Evolutionary conservation across 2,888 invertebrate species (phyloP).

Genomic region (Pammene aurita): DNA sequence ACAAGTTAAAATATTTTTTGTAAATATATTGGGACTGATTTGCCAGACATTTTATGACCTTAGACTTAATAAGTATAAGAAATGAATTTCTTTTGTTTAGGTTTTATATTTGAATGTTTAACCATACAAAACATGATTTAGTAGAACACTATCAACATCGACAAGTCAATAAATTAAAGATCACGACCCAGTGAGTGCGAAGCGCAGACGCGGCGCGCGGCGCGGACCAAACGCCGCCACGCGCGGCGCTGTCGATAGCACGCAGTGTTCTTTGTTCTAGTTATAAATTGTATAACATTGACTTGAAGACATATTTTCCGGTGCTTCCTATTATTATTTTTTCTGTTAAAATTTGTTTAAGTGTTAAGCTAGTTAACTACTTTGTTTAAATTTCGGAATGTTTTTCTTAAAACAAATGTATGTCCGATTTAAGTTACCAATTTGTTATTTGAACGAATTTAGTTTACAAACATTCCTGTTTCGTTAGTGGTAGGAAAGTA

Average conservation of each 20-base stretch:
- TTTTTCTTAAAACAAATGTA: slow-evolving; percentile 61
- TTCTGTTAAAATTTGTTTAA: slow-evolving; percentile 79
- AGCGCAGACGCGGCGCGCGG: not conserved
- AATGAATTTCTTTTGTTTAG: slow-evolving; percentile 8
- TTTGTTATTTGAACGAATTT: slow-evolving; percentile 80
- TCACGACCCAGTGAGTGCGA: not conserved
- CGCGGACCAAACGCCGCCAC: not conserved
- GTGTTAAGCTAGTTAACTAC: slow-evolving; percentile 70
- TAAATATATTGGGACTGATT: slow-evolving; percentile 51
- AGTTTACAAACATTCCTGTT: slow-evolving; percentile 79
- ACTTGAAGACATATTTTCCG: slow-evolving; percentile 68
- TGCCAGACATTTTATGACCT: slow-evolving; percentile 36
- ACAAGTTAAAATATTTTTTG: slow-evolving; percentile 54
- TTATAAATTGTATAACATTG: slow-evolving; percentile 62
- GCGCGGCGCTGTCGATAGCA: slow-evolving; percentile 37
- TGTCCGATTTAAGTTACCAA: slow-evolving; percentile 78
- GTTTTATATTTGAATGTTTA: slow-evolving; percentile 12
- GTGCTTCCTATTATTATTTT: slow-evolving; percentile 81
- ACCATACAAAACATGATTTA: not conserved
- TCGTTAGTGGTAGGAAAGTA: slow-evolving; percentile 82
- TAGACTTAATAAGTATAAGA: slow-evolving; percentile 20
- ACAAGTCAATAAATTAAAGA: slow-evolving; percentile 22
- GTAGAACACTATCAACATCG: slow-evolving; percentile 3
- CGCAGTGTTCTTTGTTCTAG: slow-evolving; percentile 60
- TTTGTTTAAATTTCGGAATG: slow-evolving; percentile 68